These are phyloP conservation scores for Aricia artaxerxes DNA, from an alignment of 2,888 invertebrate species.

Conservation along the genomic window DNA sequence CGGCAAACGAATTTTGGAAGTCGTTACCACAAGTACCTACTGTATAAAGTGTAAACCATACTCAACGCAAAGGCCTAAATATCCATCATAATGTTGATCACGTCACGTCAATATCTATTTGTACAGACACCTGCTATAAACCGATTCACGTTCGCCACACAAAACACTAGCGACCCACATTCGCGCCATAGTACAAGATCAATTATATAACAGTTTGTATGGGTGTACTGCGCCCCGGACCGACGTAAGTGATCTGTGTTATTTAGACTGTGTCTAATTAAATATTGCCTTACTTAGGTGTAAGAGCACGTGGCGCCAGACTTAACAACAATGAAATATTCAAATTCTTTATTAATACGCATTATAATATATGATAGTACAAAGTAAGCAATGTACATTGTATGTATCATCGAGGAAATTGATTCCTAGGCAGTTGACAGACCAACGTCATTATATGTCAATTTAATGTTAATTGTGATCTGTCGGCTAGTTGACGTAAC, in stretches of 20 bases:
- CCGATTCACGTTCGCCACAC: not conserved
- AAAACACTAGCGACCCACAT: conserved; percentile 17
- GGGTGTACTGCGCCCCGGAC: not conserved
- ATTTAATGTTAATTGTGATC: too few relatives aligned
- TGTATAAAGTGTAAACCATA: not conserved
- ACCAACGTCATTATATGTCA: too few relatives aligned
- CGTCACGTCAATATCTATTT: not conserved
- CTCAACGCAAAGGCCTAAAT: not conserved
- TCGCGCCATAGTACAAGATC: conserved; percentile 14
- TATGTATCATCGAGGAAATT: too few relatives aligned
- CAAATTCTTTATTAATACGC: not conserved
- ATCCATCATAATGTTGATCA: not conserved
- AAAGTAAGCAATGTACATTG: not conserved
- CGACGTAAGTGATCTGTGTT: conserved; percentile 17
- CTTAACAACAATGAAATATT: not conserved
- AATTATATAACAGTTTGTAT: conserved; percentile 29
- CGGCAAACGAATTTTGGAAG: too few relatives aligned
- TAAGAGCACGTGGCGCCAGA: not conserved
- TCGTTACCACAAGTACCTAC: too few relatives aligned
- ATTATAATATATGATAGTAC: not conserved
- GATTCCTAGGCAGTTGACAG: too few relatives aligned
- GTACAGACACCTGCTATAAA: not conserved
- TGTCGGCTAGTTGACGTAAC: too few relatives aligned
- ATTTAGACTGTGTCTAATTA: conserved; percentile 15
- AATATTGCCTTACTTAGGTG: not conserved